Percentiles rank a stretch among this genome's conserved stretches.
Conservation (phyloP, 2,888 invertebrate species). For the Andrena marginata region DNA sequence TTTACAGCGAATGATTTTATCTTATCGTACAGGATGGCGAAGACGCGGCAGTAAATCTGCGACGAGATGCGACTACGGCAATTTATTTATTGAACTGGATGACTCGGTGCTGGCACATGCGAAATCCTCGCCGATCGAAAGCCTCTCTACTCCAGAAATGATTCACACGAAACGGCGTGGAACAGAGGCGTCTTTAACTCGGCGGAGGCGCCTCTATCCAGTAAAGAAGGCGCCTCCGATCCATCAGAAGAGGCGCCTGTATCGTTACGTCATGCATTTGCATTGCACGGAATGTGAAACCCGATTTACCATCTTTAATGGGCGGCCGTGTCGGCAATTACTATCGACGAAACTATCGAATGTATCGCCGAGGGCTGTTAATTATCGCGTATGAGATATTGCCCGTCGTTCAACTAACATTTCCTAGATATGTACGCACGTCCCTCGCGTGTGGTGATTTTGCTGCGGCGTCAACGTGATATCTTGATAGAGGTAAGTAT, state of each 20-base stretch:
- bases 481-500: background rate
- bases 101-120: background rate
- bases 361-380: conserved; percentile 20
- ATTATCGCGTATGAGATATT: conserved; percentile 26
- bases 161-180: conserved; percentile 47
- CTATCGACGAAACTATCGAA: conserved; percentile 51
- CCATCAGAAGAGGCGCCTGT: conserved; percentile 56
- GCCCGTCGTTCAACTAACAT: conserved; percentile 8
- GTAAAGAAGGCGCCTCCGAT: conserved; percentile 54
- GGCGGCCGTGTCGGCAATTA: conserved; percentile 41
- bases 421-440: conserved; percentile 1
- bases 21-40: background rate
- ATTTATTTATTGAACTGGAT: background rate
- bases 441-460: background rate
- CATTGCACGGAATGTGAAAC: conserved; percentile 53
- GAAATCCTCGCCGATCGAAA: conserved; percentile 28
- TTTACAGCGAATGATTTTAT: background rate
- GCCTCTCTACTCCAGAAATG: conserved; percentile 13
- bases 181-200: conserved; percentile 61
- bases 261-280: conserved; percentile 59
- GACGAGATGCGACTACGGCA: background rate
- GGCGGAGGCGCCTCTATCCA: conserved; percentile 47
- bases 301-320: conserved; percentile 49
- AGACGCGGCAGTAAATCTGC: background rate
- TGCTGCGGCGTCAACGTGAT: background rate